Evolutionary conservation across 2,888 invertebrate species (phyloP), one percentile per base, ranked within the genome.

Genomic region (Stomorhina lunata): DNA sequence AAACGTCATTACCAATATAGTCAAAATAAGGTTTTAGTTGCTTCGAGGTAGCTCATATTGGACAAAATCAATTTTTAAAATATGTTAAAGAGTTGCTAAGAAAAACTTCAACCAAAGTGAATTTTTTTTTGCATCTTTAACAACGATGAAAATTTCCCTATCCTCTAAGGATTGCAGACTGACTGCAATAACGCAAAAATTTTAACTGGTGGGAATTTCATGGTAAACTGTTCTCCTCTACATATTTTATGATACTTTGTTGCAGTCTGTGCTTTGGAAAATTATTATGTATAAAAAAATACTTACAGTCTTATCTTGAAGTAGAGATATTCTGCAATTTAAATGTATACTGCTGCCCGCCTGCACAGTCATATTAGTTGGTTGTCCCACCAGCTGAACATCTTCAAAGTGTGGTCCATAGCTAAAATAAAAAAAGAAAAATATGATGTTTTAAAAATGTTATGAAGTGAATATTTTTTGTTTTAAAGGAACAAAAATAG

Each of bases 261-360:
- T 61, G 25, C 5, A 12, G 12, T 20, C 37, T 40, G 32, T 25
- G n/a, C 5, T 22, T 29, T 50, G 6, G n/a, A 20, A 5, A 2
- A 1, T n/a, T 55, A 43, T 48, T 57, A 55, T 40, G 4, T 20
- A 63, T 45, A 43, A 69, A 27, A 40, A 25, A n/a, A 34, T 84
- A 90, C 94, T 93, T 88, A 95, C 95, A 91, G 95, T 95, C 92
- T 95, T 95, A 91, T 95, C 95, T 89, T 95, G 94, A 61, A 95
- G 92, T 84, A 95, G 92, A 86, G 94, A 95, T 89, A 95, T 95
- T 89, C 94, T 93, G 90, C 95, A 95, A 90, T 95, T 95, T 84
- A 95, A 91, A 88, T 93, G 93, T 53, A 95, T 94, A 80, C 94
- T 94, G 83, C 94, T 95, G 2, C 95, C 95, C 72, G 95, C 92